phyloP scores from a whole-genome alignment of 2,888 invertebrate species.

The Cabera pusaria region DNA sequence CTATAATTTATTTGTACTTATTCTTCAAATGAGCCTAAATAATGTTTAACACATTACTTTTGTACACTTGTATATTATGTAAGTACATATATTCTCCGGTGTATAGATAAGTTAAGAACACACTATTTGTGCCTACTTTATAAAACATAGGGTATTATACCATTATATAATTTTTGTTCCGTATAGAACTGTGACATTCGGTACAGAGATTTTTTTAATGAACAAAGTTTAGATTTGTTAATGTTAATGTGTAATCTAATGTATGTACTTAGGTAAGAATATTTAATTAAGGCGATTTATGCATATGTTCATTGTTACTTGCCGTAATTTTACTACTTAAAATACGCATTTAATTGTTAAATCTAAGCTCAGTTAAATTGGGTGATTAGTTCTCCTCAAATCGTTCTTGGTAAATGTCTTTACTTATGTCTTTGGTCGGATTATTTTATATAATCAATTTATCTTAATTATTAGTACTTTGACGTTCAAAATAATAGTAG shows the following conservation, averaged over 20 bases:
- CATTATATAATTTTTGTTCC: slow-evolving; percentile 4
- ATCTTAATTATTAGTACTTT: too few species aligned
- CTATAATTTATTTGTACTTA: too few species aligned
- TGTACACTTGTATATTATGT: slow-evolving; percentile 10
- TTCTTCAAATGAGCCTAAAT: too few species aligned
- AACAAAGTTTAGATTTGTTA: slow-evolving; percentile 19
- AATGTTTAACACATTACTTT: too few species aligned
- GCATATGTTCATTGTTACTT: slow-evolving; percentile 26
- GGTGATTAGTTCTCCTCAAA: too few species aligned
- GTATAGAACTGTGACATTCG: slow-evolving; percentile 1
- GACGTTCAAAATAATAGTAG: too few species aligned
- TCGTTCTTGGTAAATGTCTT: too few species aligned
- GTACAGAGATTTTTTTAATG: slow-evolving; percentile 15
- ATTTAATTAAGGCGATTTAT: background rate
- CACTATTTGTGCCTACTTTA: slow-evolving; percentile 28
- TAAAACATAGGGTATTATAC: slow-evolving; percentile 13
- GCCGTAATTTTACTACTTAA: slow-evolving; percentile 22
- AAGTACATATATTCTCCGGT: too few species aligned
- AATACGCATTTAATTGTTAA: slow-evolving; percentile 15
- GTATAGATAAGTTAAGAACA: slow-evolving; percentile 22
- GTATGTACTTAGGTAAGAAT: slow-evolving; percentile 4
- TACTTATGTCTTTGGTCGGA: too few species aligned
- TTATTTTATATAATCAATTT: too few species aligned
- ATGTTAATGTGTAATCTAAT: slow-evolving; percentile 11
- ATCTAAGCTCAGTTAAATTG: too few species aligned